Conservation (phyloP, 2,888 invertebrate genomes). For the Dicyrtoma fusca region DNA sequence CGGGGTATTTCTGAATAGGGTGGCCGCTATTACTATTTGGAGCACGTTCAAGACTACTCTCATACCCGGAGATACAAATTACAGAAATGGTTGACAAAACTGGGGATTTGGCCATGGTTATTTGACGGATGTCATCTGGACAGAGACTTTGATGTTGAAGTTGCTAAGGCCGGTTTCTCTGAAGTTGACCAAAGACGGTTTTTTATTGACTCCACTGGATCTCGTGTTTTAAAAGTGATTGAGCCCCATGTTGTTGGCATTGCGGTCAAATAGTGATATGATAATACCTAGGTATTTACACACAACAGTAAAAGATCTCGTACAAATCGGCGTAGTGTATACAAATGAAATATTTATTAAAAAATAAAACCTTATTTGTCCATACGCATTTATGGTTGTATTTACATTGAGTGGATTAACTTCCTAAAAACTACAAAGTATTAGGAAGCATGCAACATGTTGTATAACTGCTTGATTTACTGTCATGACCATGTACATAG, state of each 20-base stretch:
- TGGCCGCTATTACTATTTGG: constrained; percentile 57
- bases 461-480: too few species aligned
- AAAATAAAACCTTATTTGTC: too few species aligned
- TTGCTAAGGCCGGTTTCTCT: constrained; percentile 52
- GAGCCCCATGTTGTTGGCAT: constrained; percentile 52
- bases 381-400: background rate
- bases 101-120: constrained; percentile 54
- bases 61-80: constrained; percentile 46
- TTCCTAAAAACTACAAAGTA: background rate
- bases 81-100: constrained; percentile 53
- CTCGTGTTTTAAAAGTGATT: constrained; percentile 42
- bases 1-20: constrained; percentile 49
- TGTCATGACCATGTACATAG: too few species aligned
- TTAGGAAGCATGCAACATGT: too few species aligned
- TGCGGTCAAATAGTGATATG: constrained; percentile 28
- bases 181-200: constrained; percentile 51
- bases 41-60: constrained; percentile 56
- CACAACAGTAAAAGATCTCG: too few species aligned
- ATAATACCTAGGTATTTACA: background rate
- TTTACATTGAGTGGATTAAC: background rate
- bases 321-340: too few species aligned
- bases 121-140: constrained; percentile 57
- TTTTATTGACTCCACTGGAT: constrained; percentile 43
- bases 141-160: constrained; percentile 50
- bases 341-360: too few species aligned